These are phyloP conservation scores for Limenitis camilla DNA, from an alignment of 2,888 invertebrate species.

Conservation along the genomic window DNA sequence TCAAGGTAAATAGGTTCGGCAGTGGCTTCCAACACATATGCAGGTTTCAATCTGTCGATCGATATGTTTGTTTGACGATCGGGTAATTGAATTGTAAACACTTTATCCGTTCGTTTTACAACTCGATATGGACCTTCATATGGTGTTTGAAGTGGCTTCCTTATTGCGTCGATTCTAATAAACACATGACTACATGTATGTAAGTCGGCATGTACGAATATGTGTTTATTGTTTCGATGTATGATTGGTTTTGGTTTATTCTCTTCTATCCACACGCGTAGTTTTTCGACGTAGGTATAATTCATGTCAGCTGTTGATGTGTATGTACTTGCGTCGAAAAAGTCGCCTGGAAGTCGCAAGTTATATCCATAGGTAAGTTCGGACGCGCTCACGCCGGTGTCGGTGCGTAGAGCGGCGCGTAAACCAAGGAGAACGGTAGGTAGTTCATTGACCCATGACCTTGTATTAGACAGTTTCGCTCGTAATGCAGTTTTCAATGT, in stretches of 20 bases:
- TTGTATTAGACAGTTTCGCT: slow-evolving; percentile 12
- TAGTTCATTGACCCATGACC: not conserved
- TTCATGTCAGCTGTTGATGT: too few relatives aligned
- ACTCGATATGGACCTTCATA: too few relatives aligned
- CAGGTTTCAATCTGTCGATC: not conserved
- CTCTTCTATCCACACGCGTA: too few relatives aligned
- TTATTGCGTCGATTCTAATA: not conserved
- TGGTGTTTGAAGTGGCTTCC: not conserved
- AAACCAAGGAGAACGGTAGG: not conserved
- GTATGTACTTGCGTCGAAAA: not conserved
- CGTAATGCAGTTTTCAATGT: slow-evolving; percentile 26
- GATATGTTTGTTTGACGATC: not conserved
- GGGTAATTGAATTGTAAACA: too few relatives aligned
- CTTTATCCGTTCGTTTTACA: too few relatives aligned
- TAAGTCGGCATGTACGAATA: not conserved
- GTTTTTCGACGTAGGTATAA: too few relatives aligned
- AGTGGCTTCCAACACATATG: too few relatives aligned
- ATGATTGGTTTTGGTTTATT: too few relatives aligned
- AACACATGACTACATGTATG: not conserved
- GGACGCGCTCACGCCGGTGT: not conserved
- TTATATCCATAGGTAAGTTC: not conserved
- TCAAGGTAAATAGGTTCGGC: too few relatives aligned
- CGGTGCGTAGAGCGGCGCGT: not conserved
- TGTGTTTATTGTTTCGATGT: not conserved
- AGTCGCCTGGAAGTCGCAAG: not conserved